These are phyloP conservation scores for Drosophila orena DNA, from an alignment of 1,140 invertebrate species.

Conservation along the genomic window DNA sequence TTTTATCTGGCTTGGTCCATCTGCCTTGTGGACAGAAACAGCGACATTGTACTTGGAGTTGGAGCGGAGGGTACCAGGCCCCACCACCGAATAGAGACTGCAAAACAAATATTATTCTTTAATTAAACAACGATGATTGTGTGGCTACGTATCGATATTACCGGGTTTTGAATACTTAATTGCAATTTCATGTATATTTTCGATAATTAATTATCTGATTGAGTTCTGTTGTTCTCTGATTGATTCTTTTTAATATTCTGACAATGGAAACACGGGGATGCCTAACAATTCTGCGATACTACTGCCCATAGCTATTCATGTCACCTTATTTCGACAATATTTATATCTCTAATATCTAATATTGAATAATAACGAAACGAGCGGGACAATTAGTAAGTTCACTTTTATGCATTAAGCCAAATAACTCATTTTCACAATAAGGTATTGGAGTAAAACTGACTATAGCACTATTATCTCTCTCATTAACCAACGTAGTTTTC, in stretches of 20 bases:
- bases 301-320: no score
- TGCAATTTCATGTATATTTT: slow-evolving; percentile 27
- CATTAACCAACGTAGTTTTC: slow-evolving; percentile 1
- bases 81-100: slow-evolving; percentile 92
- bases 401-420: not conserved
- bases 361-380: no score
- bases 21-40: slow-evolving; percentile 88
- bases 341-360: not conserved
- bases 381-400: no score
- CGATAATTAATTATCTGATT: slow-evolving; percentile 22
- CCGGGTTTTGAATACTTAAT: slow-evolving; percentile 14
- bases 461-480: not conserved
- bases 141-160: no score
- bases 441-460: not conserved
- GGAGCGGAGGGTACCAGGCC: slow-evolving; percentile 91
- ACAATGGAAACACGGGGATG: no score
- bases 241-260: slow-evolving; percentile 22
- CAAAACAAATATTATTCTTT: slow-evolving; percentile 44
- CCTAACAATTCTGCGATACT: not conserved
- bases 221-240: slow-evolving; percentile 14
- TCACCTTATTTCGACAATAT: not conserved
- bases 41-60: slow-evolving; percentile 93
- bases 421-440: no score
- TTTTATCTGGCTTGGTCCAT: slow-evolving; percentile 88
- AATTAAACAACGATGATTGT: slow-evolving; percentile 13